phyloP scores from a whole-genome alignment of 2,888 invertebrate genomes.

The Hyles lineata region DNA sequence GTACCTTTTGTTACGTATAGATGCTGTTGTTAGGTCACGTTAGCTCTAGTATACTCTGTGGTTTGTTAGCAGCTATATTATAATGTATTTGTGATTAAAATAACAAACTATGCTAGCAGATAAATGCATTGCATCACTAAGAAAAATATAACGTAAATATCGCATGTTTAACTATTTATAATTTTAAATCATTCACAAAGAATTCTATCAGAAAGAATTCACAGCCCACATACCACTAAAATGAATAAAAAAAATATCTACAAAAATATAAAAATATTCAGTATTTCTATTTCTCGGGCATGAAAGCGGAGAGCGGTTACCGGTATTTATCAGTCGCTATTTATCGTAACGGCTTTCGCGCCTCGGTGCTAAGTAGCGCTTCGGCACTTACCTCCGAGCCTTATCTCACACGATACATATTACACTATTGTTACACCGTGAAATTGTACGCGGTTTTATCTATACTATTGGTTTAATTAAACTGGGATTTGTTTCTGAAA shows the following conservation, averaged over 20 bases:
- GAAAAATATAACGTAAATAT: too few species aligned
- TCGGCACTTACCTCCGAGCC: slow-evolving; percentile 46
- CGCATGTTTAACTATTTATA: too few species aligned
- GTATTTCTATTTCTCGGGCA: slow-evolving; percentile 44
- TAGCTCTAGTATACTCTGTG: too few species aligned
- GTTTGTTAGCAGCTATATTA: too few species aligned
- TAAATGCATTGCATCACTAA: too few species aligned
- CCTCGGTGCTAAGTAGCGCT: slow-evolving; percentile 54
- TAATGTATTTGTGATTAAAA: too few species aligned
- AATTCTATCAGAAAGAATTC: too few species aligned
- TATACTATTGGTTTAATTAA: slow-evolving; percentile 24
- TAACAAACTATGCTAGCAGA: too few species aligned
- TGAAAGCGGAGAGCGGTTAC: slow-evolving; percentile 38
- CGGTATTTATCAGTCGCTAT: slow-evolving; percentile 57
- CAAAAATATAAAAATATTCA: not conserved
- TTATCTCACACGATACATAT: slow-evolving; percentile 35
- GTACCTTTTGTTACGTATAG: too few species aligned
- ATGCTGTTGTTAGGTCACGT: too few species aligned
- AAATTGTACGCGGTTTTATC: slow-evolving; percentile 11
- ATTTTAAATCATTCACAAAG: too few species aligned
- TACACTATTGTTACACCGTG: slow-evolving; percentile 24
- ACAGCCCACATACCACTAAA: not conserved
- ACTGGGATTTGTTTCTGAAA: not conserved
- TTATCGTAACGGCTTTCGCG: slow-evolving; percentile 62
- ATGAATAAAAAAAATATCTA: not conserved